phyloP scores from a whole-genome alignment of 2,797 vertebrate genomes.

The Betta splendens region DNA sequence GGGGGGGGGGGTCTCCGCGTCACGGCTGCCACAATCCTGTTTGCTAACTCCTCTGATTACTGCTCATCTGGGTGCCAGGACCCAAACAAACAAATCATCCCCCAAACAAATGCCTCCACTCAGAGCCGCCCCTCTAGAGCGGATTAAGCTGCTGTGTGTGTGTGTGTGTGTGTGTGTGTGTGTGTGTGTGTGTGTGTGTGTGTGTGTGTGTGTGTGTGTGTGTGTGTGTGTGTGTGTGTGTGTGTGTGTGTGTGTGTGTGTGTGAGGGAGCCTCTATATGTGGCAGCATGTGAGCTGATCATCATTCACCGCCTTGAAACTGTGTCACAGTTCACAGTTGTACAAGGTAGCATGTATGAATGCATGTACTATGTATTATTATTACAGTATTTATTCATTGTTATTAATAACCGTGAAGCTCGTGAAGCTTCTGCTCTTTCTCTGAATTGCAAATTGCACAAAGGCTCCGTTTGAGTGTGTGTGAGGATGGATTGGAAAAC shows the following conservation, averaged over 20 bases:
- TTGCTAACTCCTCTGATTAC: slow-evolving; percentile 83
- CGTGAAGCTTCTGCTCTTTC: too few relatives aligned
- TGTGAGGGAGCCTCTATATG: background rate
- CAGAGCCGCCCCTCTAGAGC: slow-evolving; percentile 61
- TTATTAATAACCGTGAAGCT: too few relatives aligned
- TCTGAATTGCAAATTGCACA: too few relatives aligned
- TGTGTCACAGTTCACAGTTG: slow-evolving; percentile 41
- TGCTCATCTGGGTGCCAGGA: slow-evolving; percentile 78
- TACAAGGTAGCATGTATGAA: too few relatives aligned
- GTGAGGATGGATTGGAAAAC: slow-evolving; percentile 53
- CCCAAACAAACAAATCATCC: slow-evolving; percentile 76
- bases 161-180: background rate
- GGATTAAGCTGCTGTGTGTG: slow-evolving; percentile 39
- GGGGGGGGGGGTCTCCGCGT: slow-evolving; percentile 70
- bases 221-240: slow-evolving; percentile 4
- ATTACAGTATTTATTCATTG: too few relatives aligned
- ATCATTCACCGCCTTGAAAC: slow-evolving; percentile 10
- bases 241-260: slow-evolving; percentile 8
- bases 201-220: slow-evolving; percentile 1
- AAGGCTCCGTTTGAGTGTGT: slow-evolving; percentile 1
- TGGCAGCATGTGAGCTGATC: slow-evolving; percentile 18
- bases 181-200: background rate
- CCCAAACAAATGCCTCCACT: slow-evolving; percentile 68
- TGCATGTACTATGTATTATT: too few relatives aligned
- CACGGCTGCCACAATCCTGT: slow-evolving; percentile 78